Base-by-base conservation (phyloP, 1,140 invertebrate species). In the Caenorhabditis briggsae region DNA sequence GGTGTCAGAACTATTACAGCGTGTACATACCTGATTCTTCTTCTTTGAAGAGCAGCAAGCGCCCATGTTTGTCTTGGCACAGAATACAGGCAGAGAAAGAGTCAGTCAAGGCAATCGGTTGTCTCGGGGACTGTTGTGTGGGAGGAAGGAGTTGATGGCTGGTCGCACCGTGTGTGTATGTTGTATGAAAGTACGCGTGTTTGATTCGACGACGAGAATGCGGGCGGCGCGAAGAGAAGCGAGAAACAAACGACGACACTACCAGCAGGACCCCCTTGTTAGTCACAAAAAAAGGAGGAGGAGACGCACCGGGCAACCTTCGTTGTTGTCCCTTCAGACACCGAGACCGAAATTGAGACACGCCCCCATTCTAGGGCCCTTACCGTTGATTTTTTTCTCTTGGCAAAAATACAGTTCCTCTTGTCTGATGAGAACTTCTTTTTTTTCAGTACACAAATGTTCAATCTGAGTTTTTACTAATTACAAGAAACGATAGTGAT, bases 21-120 rank as follows among this genome's bases (percentile, higher is more conserved):
- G 33, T 43, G 55, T 41, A 58, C 61, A 46, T 85, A 85, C 84
- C 84, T 85, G 84, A 53, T 85, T 85, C 84, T 64, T 78, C 70
- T 78, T 65, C 84, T 85, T 85, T 64, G 84, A 85, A 85, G 84
- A 85, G 84, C 84, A 85, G 84, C 84, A 85, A 25, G 84, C 84
- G 84, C 84, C 84, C 84, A 85, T 85, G 61, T 78, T 48, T 78
- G 70, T 78, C 53, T 78, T 46, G 70, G 33, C 33, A 33, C 70
- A 23, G 70, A 78, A 78, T 78, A 78, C 70, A 78, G 70, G 70
- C 70, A n/a, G 33, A 33, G 33, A 33, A 33, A 78, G 70, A 50
- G 46, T 78, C 70, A 78, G 70, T 78, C 43, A 78, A 33, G 43
- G 70, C 70, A 78, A 78, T 78, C 70, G 70, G n/a, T 78, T 78